Conservation (phyloP, 2,797 vertebrate genomes). For the Hemibagrus guttatus region DNA sequence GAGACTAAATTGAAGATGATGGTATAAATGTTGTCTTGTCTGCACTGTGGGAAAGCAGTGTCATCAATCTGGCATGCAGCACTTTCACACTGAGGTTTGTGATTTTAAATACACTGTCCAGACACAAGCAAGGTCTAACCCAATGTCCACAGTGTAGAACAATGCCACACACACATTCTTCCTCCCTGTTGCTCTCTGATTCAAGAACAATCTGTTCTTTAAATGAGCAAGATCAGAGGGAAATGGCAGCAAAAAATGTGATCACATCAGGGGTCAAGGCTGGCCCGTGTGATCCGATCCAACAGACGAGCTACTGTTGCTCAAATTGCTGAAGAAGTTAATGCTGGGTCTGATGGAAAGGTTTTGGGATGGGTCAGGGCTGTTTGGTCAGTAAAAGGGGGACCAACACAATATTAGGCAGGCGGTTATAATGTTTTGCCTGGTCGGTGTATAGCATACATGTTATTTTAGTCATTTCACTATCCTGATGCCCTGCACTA, state of each 20-base stretch:
- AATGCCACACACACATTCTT: neutral
- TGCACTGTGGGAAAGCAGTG: neutral
- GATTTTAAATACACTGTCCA: constrained; percentile 15
- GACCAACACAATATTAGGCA: too few species aligned
- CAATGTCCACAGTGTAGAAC: neutral
- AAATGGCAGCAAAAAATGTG: neutral
- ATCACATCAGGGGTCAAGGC: neutral
- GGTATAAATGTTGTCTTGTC: neutral
- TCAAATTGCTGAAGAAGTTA: too few species aligned
- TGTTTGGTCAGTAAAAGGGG: too few species aligned
- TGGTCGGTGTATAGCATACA: too few species aligned
- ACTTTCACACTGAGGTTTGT: neutral
- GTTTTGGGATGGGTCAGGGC: too few species aligned
- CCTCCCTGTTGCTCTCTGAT: neutral
- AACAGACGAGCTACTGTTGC: too few species aligned
- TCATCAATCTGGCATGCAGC: neutral
- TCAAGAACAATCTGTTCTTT: neutral
- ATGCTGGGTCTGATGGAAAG: too few species aligned
- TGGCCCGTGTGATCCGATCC: too few species aligned
- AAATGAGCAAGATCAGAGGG: neutral
- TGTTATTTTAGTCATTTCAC: too few species aligned
- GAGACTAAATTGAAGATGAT: neutral
- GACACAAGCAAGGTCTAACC: neutral
- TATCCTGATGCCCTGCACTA: too few species aligned
- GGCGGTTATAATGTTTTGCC: too few species aligned